A percentile compares a stretch with the other conserved stretches of the same genome.
Evolutionary conservation across 2,113 vertebrate species (phyloP).

Genomic region (Philantomba maxwellii): DNA sequence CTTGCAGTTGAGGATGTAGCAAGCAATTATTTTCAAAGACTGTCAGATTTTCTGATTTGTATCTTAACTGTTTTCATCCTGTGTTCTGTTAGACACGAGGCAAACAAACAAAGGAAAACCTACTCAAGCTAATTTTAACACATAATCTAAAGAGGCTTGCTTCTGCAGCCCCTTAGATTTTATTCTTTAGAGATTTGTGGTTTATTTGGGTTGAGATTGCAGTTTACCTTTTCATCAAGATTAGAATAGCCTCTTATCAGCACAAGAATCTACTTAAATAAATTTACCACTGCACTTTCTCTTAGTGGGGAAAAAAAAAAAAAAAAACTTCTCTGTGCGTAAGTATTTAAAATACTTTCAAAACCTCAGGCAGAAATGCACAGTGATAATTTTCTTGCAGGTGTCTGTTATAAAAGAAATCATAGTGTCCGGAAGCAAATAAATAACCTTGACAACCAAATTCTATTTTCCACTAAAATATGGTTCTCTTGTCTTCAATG

Average conservation of each 20-base stretch:
- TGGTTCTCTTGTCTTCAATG: neutral
- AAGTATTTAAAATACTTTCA: neutral
- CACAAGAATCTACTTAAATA: neutral
- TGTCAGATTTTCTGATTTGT: neutral
- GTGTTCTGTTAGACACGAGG: neutral
- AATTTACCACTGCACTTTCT: neutral
- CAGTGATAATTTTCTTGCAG: neutral
- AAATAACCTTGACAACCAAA: neutral
- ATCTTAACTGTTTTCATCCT: neutral
- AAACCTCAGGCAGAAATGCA: neutral
- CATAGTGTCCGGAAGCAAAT: neutral
- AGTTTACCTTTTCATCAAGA: slow-evolving; percentile 38
- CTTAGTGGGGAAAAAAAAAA: neutral
- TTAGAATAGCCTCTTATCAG: neutral
- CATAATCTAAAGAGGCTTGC: neutral
- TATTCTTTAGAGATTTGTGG: neutral
- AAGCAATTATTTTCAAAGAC: neutral
- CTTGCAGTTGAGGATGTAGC: neutral
- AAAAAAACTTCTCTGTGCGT: neutral
- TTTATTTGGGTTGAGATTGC: neutral
- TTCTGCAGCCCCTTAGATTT: neutral
- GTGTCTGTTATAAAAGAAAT: neutral
- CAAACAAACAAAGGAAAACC: neutral
- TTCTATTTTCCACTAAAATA: slow-evolving; percentile 29
- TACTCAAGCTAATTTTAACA: neutral